phyloP scores from a whole-genome alignment of 1,140 invertebrate species.

The Drosophila melanogaster region Release_6_plus_ISO1_MT NT_037436.4:12226001-12226500 shows the following conservation, averaged over 20 bases:
- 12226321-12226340: slow-evolving; percentile 45
- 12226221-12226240: slow-evolving; percentile 6
- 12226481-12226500: slow-evolving; percentile 66
- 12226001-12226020: background rate
- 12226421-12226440: slow-evolving; percentile 59
- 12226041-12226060: background rate
- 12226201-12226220: background rate
- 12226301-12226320: slow-evolving; percentile 25
- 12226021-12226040: background rate
- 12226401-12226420: slow-evolving; percentile 42
- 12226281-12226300: slow-evolving; percentile 29
- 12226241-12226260: slow-evolving; percentile 6
- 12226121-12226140: too few relatives aligned
- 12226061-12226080: background rate
- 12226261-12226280: slow-evolving; percentile 13
- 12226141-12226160: too few relatives aligned
- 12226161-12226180: too few relatives aligned
- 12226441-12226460: slow-evolving; percentile 53
- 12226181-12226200: too few relatives aligned
- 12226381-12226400: slow-evolving; percentile 49
- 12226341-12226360: slow-evolving; percentile 4
- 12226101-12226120: too few relatives aligned
- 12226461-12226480: slow-evolving; percentile 34
- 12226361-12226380: background rate
- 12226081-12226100: background rate